Percentiles rank a stretch among this genome's conserved stretches.
phyloP scores from a whole-genome alignment of 2,113 vertebrate species.

The Eulemur rufifrons region DNA sequence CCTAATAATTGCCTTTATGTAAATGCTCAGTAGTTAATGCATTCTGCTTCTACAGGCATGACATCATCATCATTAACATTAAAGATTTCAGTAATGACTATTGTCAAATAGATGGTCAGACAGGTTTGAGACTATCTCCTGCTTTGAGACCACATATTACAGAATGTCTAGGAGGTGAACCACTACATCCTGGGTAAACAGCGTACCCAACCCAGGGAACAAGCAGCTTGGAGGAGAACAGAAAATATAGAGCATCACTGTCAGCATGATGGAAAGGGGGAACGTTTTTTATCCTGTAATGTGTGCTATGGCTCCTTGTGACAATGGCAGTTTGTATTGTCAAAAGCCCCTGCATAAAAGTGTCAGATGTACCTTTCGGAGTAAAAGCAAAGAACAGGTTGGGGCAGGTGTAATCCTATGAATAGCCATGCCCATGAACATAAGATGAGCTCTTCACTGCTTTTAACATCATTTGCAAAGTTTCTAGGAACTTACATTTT shows the following conservation, averaged over 20 bases:
- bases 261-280: background rate
- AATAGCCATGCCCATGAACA: background rate
- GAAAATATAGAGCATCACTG: background rate
- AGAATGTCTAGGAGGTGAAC: background rate
- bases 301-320: background rate
- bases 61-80: background rate
- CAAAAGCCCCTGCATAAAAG: background rate
- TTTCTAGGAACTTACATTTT: conserved; percentile 26
- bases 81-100: background rate
- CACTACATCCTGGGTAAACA: fast-evolving
- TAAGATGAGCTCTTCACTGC: background rate
- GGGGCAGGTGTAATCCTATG: background rate
- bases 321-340: background rate
- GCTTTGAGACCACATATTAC: background rate
- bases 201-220: background rate
- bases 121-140: background rate
- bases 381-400: background rate
- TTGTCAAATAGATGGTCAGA: background rate
- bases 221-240: background rate
- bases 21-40: background rate
- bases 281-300: background rate
- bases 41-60: background rate
- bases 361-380: background rate
- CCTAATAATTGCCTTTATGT: conserved; percentile 50
- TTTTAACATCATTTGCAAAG: conserved; percentile 18